These are phyloP conservation scores for Oryctolagus cuniculus DNA, from an alignment of 2,113 vertebrate species.

Conservation along the genomic window DNA sequence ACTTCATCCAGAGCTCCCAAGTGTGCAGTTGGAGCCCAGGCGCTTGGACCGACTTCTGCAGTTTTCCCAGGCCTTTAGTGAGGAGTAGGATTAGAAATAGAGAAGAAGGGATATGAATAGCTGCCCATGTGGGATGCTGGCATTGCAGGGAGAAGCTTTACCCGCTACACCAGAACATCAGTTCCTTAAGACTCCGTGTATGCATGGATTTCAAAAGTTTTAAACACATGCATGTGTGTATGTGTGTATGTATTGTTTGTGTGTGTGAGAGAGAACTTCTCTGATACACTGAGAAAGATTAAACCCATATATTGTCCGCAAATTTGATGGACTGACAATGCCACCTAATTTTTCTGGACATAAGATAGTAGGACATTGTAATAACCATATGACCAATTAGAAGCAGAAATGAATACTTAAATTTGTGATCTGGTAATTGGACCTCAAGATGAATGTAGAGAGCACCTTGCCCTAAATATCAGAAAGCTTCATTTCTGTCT, in stretches of 20 bases:
- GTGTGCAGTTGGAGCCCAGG: too few relatives aligned
- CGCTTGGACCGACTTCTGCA: too few relatives aligned
- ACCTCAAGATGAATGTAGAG: not conserved
- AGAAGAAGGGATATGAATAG: too few relatives aligned
- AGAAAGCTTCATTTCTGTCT: not conserved
- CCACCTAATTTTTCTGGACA: not conserved
- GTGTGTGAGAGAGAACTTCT: not conserved
- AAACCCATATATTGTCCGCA: not conserved
- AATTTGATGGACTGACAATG: not conserved
- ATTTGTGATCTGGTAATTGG: not conserved
- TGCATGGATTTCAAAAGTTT: too few relatives aligned
- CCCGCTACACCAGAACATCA: too few relatives aligned
- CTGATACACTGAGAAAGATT: not conserved
- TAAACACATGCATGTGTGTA: too few relatives aligned
- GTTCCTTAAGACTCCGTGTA: too few relatives aligned
- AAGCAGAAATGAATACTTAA: not conserved
- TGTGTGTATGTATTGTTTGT: not conserved
- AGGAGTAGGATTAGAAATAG: too few relatives aligned
- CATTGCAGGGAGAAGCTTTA: too few relatives aligned
- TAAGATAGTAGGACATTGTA: not conserved
- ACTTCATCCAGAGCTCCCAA: too few relatives aligned
- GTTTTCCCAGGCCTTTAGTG: too few relatives aligned
- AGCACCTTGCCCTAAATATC: not conserved
- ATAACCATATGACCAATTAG: not conserved
- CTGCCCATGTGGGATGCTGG: too few relatives aligned